Evolutionary conservation across 2,113 vertebrate species (phyloP).

Genomic region (Bambusicola thoracicus): DNA sequence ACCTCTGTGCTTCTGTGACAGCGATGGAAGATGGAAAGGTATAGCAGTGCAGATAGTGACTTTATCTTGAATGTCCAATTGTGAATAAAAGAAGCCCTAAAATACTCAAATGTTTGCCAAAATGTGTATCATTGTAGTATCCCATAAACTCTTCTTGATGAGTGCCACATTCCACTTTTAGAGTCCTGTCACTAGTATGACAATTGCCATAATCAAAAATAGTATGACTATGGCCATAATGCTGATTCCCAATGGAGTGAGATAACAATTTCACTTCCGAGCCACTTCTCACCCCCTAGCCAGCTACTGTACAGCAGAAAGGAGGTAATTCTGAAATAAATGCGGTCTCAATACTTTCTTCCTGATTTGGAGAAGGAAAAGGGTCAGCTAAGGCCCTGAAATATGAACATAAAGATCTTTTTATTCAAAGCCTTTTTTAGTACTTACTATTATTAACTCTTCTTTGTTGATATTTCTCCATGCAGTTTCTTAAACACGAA

Average conservation of each 20-base stretch:
- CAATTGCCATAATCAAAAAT: too few species aligned
- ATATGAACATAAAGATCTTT: background rate
- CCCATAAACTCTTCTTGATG: background rate
- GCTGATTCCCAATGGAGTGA: background rate
- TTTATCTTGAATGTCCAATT: background rate
- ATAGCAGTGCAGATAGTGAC: background rate
- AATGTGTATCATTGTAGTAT: background rate
- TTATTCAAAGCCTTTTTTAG: background rate
- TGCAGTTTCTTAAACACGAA: background rate
- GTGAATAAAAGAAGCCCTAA: background rate
- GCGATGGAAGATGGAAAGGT: background rate
- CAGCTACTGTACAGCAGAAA: background rate
- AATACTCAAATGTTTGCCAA: background rate
- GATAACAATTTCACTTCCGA: background rate
- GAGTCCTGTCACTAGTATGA: background rate
- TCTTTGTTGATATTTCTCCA: background rate
- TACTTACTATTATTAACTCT: background rate
- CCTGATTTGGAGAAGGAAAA: background rate
- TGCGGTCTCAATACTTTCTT: background rate
- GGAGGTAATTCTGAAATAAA: background rate
- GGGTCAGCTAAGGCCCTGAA: background rate
- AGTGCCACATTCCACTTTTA: background rate
- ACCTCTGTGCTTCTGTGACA: background rate
- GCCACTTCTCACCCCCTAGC: background rate
- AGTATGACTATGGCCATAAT: rapidly evolving